Percentiles rank a stretch among this genome's conserved stretches.
These are phyloP conservation scores for Scleropages formosus DNA, from an alignment of 2,797 vertebrate species.

Conservation along the genomic window DNA sequence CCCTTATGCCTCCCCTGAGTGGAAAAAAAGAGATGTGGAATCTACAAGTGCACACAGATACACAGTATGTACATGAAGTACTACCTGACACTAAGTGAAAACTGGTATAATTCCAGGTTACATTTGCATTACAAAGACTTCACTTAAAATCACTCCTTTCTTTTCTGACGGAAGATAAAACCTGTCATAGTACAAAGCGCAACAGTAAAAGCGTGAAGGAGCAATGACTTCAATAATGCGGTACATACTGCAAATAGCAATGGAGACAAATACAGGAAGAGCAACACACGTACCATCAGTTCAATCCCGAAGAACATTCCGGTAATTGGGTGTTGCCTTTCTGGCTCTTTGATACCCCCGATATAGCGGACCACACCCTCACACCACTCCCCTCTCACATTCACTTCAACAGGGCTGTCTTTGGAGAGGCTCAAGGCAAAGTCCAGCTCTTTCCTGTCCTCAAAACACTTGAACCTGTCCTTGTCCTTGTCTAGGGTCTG, in stretches of 20 bases:
- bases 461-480: conserved; percentile 60
- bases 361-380: conserved; percentile 68
- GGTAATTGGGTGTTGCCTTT: rapidly evolving
- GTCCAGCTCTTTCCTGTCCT: conserved; percentile 47
- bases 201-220: background rate
- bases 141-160: no score
- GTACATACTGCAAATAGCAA: no score
- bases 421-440: conserved; percentile 46
- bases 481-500: conserved; percentile 46
- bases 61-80: no score
- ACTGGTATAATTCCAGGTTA: no score
- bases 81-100: no score
- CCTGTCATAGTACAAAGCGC: background rate
- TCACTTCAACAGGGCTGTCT: conserved; percentile 56
- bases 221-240: conserved; percentile 10
- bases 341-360: conserved; percentile 39
- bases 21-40: background rate
- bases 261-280: background rate
- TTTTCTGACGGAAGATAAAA: no score
- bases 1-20: conserved; percentile 66
- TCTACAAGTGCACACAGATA: conserved; percentile 21
- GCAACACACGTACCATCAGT: no score
- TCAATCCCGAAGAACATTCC: conserved; percentile 73
- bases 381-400: conserved; percentile 45
- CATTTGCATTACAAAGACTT: no score